These are phyloP conservation scores for Eulemur mongoz DNA, from an alignment of 2,797 vertebrate species.

Conservation along the genomic window DNA sequence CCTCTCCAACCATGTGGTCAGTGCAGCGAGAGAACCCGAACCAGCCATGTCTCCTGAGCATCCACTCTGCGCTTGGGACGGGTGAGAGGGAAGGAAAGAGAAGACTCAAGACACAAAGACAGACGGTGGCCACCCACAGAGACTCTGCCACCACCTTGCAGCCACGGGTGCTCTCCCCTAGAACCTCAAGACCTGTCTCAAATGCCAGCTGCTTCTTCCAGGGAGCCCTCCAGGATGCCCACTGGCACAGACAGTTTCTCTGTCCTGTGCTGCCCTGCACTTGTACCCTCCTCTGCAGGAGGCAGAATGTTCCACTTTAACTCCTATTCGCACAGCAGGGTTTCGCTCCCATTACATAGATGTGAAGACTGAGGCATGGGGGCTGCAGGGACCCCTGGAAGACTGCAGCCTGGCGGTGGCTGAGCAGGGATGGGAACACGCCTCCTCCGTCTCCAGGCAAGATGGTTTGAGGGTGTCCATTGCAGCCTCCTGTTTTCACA, in stretches of 20 bases:
- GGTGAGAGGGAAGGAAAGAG: background rate
- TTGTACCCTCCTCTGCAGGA: rapidly evolving
- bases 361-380: background rate
- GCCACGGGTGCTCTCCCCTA: background rate
- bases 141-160: no score
- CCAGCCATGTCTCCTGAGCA: background rate
- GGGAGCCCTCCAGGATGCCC: background rate
- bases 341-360: rapidly evolving
- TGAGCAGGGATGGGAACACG: rapidly evolving
- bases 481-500: rapidly evolving
- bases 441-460: background rate
- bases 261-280: rapidly evolving
- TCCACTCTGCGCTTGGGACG: background rate
- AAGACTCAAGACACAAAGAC: background rate
- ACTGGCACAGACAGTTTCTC: rapidly evolving
- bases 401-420: rapidly evolving
- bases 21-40: rapidly evolving
- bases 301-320: rapidly evolving
- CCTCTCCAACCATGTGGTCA: background rate
- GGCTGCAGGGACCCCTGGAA: rapidly evolving
- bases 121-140: background rate
- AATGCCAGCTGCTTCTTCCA: background rate
- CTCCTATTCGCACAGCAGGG: rapidly evolving
- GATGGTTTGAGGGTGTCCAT: rapidly evolving
- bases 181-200: background rate